Conservation (phyloP, 2,888 invertebrate species). For the Eupithecia subfuscata region DNA sequence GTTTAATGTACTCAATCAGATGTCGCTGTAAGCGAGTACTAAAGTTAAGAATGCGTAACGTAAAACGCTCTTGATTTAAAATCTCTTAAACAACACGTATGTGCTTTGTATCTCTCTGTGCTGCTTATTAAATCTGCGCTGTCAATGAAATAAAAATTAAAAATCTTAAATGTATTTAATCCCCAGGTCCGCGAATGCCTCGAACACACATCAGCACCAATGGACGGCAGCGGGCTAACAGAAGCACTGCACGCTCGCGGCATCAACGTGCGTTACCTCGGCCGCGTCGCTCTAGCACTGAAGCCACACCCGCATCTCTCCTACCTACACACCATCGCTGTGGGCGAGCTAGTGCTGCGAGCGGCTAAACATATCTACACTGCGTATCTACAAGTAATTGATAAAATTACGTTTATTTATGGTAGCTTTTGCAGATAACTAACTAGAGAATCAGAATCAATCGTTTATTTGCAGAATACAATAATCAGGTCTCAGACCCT, state of each 20-base stretch:
- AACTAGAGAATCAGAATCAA: too few species aligned
- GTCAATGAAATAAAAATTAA: neutral
- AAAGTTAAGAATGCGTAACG: neutral
- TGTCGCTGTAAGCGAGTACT: neutral
- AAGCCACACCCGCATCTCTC: conserved; percentile 90
- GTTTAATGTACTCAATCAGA: too few species aligned
- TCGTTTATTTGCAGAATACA: too few species aligned
- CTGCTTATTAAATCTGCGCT: neutral
- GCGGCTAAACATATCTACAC: conserved; percentile 98
- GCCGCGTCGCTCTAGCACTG: conserved; percentile 93
- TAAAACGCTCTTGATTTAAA: neutral
- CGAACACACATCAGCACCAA: conserved; percentile 96
- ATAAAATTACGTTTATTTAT: too few species aligned
- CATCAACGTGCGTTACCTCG: conserved; percentile 98
- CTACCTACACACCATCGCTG: conserved; percentile 95
- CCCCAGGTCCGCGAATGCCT: conserved; percentile 92
- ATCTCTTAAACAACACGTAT: neutral
- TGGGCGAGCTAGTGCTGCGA: conserved; percentile 94
- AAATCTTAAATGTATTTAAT: neutral
- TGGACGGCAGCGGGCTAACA: conserved; percentile 96
- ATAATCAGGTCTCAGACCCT: too few species aligned
- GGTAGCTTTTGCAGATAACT: too few species aligned
- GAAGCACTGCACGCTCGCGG: conserved; percentile 98
- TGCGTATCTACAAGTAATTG: conserved; percentile 90
- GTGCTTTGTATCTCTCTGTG: neutral